Evolutionary conservation across 1,140 invertebrate species (phyloP).

Genomic region (Heliconius hermathena): DNA sequence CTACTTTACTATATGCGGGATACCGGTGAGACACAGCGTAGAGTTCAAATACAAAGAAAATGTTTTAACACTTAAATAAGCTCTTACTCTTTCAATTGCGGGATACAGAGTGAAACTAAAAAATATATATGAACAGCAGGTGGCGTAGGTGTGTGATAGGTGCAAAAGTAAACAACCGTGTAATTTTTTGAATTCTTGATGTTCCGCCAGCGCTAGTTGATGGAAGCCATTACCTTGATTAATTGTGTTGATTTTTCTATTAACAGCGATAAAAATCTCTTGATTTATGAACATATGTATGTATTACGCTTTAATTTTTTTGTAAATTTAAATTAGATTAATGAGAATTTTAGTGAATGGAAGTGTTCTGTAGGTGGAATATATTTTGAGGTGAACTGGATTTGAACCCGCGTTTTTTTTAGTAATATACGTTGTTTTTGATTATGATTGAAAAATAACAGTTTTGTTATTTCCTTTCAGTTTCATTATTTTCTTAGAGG

Average conservation of each 20-base stretch:
- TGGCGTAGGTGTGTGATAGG: conserved; percentile 28
- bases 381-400: neutral
- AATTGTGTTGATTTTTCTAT: conserved; percentile 26
- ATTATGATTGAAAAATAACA: no score
- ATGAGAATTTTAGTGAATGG: neutral
- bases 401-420: neutral
- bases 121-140: conserved; percentile 14
- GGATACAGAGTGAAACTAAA: neutral
- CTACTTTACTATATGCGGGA: no score
- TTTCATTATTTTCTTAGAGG: no score
- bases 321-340: conserved; percentile 2
- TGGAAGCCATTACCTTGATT: conserved; percentile 31
- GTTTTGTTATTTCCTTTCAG: no score
- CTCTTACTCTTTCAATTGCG: neutral
- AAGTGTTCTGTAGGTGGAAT: neutral
- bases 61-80: neutral
- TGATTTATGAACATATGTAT: conserved; percentile 17
- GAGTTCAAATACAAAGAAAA: neutral
- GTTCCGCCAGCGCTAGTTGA: conserved; percentile 24
- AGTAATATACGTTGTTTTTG: neutral
- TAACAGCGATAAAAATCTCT: conserved; percentile 21
- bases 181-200: conserved; percentile 30
- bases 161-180: conserved; percentile 16
- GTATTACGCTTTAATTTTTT: neutral
- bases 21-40: no score